Base-by-base conservation (phyloP, 2,113 vertebrate genomes). In the Cinclus cinclus region DNA sequence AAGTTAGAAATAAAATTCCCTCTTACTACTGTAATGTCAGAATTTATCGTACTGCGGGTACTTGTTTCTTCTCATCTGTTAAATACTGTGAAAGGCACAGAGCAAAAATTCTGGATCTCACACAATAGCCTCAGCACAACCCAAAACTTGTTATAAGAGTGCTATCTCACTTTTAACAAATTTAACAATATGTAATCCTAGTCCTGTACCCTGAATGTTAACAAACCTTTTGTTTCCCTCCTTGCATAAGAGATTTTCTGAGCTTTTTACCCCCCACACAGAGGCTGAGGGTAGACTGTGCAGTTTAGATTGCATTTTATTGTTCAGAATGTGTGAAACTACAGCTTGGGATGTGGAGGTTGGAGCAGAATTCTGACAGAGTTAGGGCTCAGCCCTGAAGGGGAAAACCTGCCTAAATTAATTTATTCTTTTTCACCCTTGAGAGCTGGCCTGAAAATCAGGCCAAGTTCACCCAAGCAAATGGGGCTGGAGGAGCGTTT, bases 391-490 rank as follows among this genome's bases (percentile, higher is more conserved):
- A 83, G 56, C 85, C 52, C 85, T 60, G 78, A 76, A 79, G 83
- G 92, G 56, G 52, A 85, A 88, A 94, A 85, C 78, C 82, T 95
- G 84, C 53, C 68, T 73, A 22, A 77, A 83, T 83, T 69, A 37
- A 81, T 90, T 89, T 87, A 70, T 84, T 90, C n/a, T 67, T 78
- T 44, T 62, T 82, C 39, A 74, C 85, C 69, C 90, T 74, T 87
- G 90, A 87, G 92, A 93, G 62, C 85, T 82, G 85, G 65, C 69
- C 88, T 96, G 82, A 9, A 94, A 95, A 93, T 3, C 59, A 91
- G 74, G 69, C 41, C 64, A 83, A 19, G 37, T n/a, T 74, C n/a
- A 56, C 39, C 41, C 50, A 37, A 27, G 80, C 71, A 35, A 35
- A 9, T 2, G 77, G 60, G 50, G 41, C 59, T 70, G 59, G 44